Evolutionary conservation across 2,888 invertebrate species (phyloP).

Genomic region (Orthosia gothica): DNA sequence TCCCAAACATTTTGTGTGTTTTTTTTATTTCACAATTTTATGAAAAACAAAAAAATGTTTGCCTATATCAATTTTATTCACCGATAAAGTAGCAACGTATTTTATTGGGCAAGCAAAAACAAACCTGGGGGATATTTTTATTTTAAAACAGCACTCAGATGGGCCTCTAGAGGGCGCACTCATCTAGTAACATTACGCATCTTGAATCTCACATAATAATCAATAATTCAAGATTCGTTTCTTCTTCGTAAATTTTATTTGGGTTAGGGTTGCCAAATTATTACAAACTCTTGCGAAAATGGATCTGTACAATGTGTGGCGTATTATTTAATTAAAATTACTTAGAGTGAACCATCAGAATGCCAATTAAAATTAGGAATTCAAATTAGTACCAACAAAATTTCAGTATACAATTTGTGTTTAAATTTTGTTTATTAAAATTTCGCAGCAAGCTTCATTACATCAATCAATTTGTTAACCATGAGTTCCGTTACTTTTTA

Average conservation of each 20-base stretch:
- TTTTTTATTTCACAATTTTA: background rate
- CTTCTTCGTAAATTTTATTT: constrained; percentile 34
- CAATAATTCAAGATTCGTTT: constrained; percentile 62
- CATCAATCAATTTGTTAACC: background rate
- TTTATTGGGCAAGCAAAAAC: constrained; percentile 36
- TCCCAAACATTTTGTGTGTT: background rate
- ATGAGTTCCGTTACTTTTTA: too few species aligned
- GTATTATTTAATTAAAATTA: background rate
- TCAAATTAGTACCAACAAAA: too few species aligned
- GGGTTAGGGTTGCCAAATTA: constrained; percentile 5
- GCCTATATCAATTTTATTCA: constrained; percentile 10
- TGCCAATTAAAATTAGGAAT: background rate
- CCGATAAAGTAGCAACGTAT: constrained; percentile 12
- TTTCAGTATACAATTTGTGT: too few species aligned
- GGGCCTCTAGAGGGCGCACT: constrained; percentile 29
- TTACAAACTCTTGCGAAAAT: background rate
- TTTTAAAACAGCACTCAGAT: constrained; percentile 40
- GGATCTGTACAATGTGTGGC: background rate
- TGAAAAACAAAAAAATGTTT: constrained; percentile 5
- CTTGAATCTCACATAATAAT: constrained; percentile 45
- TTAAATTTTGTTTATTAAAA: too few species aligned
- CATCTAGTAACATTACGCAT: constrained; percentile 43
- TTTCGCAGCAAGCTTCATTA: too few species aligned
- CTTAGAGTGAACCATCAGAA: too few species aligned
- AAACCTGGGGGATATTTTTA: constrained; percentile 12